These are phyloP conservation scores for Drosophila murphyi DNA, from an alignment of 1,140 invertebrate species.

Conservation along the genomic window DNA sequence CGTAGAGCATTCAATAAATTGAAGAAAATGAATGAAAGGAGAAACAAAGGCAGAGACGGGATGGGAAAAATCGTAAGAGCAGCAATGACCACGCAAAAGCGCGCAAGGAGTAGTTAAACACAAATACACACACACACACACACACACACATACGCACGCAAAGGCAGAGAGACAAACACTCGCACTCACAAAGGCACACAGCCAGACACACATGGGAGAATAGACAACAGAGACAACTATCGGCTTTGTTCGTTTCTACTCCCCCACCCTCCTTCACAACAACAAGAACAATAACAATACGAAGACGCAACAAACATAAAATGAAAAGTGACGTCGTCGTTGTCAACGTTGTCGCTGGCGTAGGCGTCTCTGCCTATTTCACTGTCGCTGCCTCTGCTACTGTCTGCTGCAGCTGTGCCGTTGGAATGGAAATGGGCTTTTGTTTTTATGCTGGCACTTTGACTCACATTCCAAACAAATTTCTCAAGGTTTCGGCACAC, in stretches of 20 bases:
- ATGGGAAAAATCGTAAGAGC: conserved; percentile 25
- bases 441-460: conserved; percentile 42
- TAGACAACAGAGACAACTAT: conserved; percentile 46
- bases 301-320: conserved; percentile 42
- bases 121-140: conserved; percentile 16
- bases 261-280: conserved; percentile 2
- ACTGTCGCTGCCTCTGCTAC: conserved; percentile 14
- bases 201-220: conserved; percentile 50
- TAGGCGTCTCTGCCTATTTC: conserved; percentile 23
- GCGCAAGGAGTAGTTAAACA: conserved; percentile 36
- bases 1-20: conserved; percentile 58
- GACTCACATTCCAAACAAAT: conserved; percentile 36
- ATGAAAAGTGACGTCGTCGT: conserved; percentile 74
- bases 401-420: conserved; percentile 8
- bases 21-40: conserved; percentile 60
- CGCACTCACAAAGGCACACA: background rate
- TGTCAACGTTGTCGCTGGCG: conserved; percentile 57
- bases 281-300: conserved; percentile 3
- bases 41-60: conserved; percentile 29
- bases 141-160: background rate
- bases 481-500: conserved; percentile 62
- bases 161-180: background rate
- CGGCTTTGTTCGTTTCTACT: conserved; percentile 4
- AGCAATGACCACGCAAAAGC: conserved; percentile 46
- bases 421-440: conserved; percentile 56